Evolutionary conservation across 2,113 vertebrate genomes (phyloP).

Genomic region (Hepsetus odoe): DNA sequence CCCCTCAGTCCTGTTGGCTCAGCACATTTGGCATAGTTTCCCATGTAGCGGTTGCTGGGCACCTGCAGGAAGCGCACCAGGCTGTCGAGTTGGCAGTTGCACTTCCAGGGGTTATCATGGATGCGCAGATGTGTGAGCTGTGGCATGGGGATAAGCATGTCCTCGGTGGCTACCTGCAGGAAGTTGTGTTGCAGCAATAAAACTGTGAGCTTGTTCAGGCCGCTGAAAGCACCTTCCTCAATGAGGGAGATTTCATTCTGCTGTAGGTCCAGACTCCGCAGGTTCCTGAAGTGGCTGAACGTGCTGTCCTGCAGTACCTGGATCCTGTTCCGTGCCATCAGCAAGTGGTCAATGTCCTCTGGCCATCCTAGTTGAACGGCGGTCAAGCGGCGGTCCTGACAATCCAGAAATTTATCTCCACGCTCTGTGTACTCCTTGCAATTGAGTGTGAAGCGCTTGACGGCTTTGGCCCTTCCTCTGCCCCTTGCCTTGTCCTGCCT

Average conservation of each 20-base stretch:
- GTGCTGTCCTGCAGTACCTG: slow-evolving; percentile 84
- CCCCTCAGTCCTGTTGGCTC: slow-evolving; percentile 78
- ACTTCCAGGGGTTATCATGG: slow-evolving; percentile 95
- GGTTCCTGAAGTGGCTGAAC: slow-evolving; percentile 84
- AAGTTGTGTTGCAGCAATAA: slow-evolving; percentile 93
- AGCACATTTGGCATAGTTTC: slow-evolving; percentile 88
- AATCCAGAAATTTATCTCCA: slow-evolving; percentile 92
- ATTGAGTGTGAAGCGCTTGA: slow-evolving; percentile 79
- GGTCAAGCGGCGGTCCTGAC: slow-evolving; percentile 87
- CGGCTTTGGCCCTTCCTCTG: slow-evolving; percentile 65
- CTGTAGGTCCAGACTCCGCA: slow-evolving; percentile 92
- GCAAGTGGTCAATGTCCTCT: slow-evolving; percentile 88
- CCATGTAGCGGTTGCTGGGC: slow-evolving; percentile 89
- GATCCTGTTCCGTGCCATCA: slow-evolving; percentile 89
- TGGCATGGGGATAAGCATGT: slow-evolving; percentile 84
- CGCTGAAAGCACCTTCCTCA: slow-evolving; percentile 85
- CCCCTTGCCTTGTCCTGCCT: slow-evolving; percentile 60
- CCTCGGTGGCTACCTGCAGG: slow-evolving; percentile 83
- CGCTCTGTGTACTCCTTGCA: slow-evolving; percentile 86
- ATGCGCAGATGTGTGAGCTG: slow-evolving; percentile 88
- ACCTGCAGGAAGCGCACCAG: slow-evolving; percentile 89
- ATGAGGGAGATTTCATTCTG: slow-evolving; percentile 90
- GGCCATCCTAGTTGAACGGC: slow-evolving; percentile 84
- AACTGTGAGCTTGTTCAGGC: slow-evolving; percentile 86
- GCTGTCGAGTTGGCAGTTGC: slow-evolving; percentile 85